A percentile compares a stretch with the other conserved stretches of the same genome.
These are phyloP conservation scores for Passer domesticus DNA, from an alignment of 2,113 vertebrate species.

Conservation along the genomic window DNA sequence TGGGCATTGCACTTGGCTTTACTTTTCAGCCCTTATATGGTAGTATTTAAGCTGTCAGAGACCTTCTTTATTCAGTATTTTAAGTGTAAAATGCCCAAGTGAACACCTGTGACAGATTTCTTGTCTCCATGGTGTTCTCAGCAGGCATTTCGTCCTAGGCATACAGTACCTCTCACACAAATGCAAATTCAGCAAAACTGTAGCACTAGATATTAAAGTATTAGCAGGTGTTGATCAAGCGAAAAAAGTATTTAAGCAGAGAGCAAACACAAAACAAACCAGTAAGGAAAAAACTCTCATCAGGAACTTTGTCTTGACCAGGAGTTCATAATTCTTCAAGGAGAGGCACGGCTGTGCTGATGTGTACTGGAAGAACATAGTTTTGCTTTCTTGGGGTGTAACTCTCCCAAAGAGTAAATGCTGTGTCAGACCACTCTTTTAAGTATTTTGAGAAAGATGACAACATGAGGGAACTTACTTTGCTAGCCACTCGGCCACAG, in stretches of 20 bases:
- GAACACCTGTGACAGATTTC: not conserved
- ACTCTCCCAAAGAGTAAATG: not conserved
- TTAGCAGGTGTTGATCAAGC: not conserved
- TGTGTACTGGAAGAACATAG: not conserved
- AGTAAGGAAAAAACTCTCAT: not conserved
- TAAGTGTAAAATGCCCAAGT: not conserved
- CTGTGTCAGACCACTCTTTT: not conserved
- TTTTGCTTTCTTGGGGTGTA: not conserved
- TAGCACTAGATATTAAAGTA: not conserved
- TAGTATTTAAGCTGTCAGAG: not conserved
- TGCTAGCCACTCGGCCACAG: constrained; percentile 93
- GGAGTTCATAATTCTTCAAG: not conserved
- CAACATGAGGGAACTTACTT: constrained; percentile 79
- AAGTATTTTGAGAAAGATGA: not conserved
- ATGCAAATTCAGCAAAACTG: not conserved
- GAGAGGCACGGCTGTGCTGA: not conserved
- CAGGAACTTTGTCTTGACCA: not conserved
- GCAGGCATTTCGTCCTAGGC: not conserved
- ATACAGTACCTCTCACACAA: not conserved
- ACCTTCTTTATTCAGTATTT: not conserved
- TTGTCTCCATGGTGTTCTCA: not conserved
- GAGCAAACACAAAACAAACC: not conserved
- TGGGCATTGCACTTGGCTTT: not conserved
- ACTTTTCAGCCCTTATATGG: not conserved
- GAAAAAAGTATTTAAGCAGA: not conserved